Evolutionary conservation across 1,140 invertebrate species (phyloP).

Genomic region (Solenopsis fugax): DNA sequence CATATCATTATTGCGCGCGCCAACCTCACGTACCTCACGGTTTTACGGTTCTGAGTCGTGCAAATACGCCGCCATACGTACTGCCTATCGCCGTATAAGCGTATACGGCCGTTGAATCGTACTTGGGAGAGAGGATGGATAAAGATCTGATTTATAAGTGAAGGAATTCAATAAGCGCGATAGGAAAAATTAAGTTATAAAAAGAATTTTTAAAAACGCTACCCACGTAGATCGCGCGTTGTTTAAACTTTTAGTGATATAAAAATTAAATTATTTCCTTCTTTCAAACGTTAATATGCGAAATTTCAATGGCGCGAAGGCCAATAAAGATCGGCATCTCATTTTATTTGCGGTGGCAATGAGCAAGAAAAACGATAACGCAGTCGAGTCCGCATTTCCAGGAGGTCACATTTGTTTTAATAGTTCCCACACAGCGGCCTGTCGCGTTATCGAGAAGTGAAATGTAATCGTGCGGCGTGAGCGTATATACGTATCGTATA

Average conservation of each 20-base stretch:
- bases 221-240: neutral
- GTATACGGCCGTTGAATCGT: conserved; percentile 9
- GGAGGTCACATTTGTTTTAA: conserved; percentile 43
- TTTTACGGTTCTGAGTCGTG: conserved; percentile 68
- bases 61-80: conserved; percentile 35
- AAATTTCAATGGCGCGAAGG: neutral
- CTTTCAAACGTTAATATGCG: neutral
- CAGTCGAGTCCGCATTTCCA: neutral
- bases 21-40: conserved; percentile 54
- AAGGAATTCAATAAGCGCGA: conserved; percentile 10
- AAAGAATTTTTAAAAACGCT: neutral
- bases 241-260: neutral
- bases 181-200: neutral
- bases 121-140: conserved; percentile 6
- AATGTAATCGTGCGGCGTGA: conserved; percentile 33
- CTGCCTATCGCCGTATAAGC: neutral
- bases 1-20: conserved; percentile 68
- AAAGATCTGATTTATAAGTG: conserved; percentile 28
- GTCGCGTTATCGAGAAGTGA: conserved; percentile 42
- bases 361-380: conserved; percentile 18
- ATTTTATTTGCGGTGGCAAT: conserved; percentile 3
- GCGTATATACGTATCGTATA: neutral
- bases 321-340: neutral
- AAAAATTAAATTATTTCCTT: neutral
- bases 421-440: neutral